Evolutionary conservation across 2,797 vertebrate species (phyloP), one percentile per base, ranked within the genome.

Genomic region (Pantherophis alleghaniensis): DNA sequence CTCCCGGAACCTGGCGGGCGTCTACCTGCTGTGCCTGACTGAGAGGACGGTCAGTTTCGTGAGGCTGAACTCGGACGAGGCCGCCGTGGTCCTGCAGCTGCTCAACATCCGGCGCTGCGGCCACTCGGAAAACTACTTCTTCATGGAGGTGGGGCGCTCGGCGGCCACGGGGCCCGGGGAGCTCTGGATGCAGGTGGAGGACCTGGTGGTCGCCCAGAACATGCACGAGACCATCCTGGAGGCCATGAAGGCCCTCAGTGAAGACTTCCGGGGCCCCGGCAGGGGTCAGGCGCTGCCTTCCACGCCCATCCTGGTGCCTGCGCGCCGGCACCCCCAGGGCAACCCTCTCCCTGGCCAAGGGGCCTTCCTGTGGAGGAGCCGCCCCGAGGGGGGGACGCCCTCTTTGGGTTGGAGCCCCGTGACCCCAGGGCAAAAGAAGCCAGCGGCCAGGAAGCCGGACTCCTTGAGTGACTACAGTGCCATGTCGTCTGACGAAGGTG

Each of bases 151-250:
- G 60, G 98, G 98, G 18, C 97, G 98, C 42, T 99, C 97, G 0
- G 98, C 98, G 0, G 98, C 98, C 87, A 98, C 98, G 0, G 94
- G 94, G 0, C 95, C 93, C 0, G 95, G 96, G 55, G 24, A 93
- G 12, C 92, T 95, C 22, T 94, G 93, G 92, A 93, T 93, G 92
- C 92, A 93, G 57, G 92, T 91, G 57, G 92, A 93, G 14, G 92
- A 93, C 86, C 92, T 96, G 59, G 69, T 93, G 53, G 98, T 98
- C 13, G 98, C 98, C 59, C 98, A 98, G 96, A 98, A 98, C 97
- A 98, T 98, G 98, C 98, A 98, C n/a, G 98, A 98, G 96, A 98
- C 98, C 42, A 97, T 98, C 90, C 95, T 98, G n/a, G 98, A 98
- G 87, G 98, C 98, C 88, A 98, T 98, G 98, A 98, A 98, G 95